These are phyloP conservation scores for Capromys pilorides DNA, from an alignment of 2,797 vertebrate species.

Conservation along the genomic window DNA sequence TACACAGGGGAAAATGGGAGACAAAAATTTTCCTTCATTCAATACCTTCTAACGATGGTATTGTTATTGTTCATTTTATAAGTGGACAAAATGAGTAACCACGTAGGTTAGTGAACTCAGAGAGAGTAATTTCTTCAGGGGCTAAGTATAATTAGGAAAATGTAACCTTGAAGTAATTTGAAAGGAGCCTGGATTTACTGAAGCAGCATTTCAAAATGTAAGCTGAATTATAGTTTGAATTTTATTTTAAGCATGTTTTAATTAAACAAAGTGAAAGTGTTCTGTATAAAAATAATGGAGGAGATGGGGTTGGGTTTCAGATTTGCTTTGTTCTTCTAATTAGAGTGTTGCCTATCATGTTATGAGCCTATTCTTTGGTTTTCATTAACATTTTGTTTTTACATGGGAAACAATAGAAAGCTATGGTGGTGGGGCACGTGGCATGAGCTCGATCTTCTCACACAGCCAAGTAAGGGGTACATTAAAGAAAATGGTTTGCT, in stretches of 20 bases:
- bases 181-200: background rate
- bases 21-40: background rate
- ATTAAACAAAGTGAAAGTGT: background rate
- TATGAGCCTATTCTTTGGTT: background rate
- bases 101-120: background rate
- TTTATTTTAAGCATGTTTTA: slow-evolving; percentile 27
- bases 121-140: background rate
- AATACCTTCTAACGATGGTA: background rate
- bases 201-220: background rate
- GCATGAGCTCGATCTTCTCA: background rate
- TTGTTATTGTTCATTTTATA: background rate
- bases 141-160: background rate
- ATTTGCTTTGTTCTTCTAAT: slow-evolving; percentile 26
- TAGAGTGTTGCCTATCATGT: background rate
- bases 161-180: background rate
- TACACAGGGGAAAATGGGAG: background rate
- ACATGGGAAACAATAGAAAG: background rate
- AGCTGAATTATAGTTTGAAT: slow-evolving; percentile 9
- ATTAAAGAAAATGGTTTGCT: slow-evolving; percentile 3
- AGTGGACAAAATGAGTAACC: background rate
- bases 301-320: slow-evolving; percentile 24
- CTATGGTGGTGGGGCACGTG: background rate
- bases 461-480: background rate
- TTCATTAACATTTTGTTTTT: background rate
- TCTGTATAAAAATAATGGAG: background rate